Evolutionary conservation across 1,140 invertebrate genomes (phyloP).

Genomic region (Pseudobourletiella spinata): DNA sequence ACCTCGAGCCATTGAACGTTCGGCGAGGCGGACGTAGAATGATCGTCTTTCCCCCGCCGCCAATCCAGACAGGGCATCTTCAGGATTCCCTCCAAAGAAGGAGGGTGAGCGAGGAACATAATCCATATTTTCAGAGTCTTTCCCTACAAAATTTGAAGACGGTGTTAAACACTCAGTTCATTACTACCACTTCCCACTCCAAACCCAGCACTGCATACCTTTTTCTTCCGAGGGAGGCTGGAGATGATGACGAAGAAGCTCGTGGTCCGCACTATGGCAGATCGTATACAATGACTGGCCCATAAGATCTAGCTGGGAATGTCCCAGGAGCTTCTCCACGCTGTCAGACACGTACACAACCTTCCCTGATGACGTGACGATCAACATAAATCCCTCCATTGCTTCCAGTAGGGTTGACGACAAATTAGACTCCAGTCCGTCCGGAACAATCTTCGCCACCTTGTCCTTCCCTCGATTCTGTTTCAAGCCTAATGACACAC

Average conservation of each 20-base stretch:
- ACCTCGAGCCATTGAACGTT: constrained; percentile 52
- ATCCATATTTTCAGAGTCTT: constrained; percentile 19
- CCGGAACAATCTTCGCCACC: constrained; percentile 11
- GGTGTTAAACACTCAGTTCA: no score
- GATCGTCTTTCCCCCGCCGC: constrained; percentile 44
- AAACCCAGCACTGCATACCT: no score
- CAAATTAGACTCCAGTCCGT: constrained; percentile 24
- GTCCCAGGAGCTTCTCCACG: constrained; percentile 70
- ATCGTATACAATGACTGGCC: constrained; percentile 71
- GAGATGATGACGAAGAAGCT: constrained; percentile 46
- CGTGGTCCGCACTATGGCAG: constrained; percentile 65
- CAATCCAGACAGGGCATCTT: constrained; percentile 34
- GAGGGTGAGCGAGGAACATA: constrained; percentile 35
- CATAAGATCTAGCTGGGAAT: constrained; percentile 73
- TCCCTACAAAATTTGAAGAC: no score
- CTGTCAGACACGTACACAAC: constrained; percentile 79
- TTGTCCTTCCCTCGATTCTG: constrained; percentile 20
- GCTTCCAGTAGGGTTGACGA: constrained; percentile 46
- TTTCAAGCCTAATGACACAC: constrained; percentile 24
- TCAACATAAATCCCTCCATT: constrained; percentile 58
- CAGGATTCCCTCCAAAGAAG: constrained; percentile 34
- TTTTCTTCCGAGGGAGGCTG: constrained; percentile 30
- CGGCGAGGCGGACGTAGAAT: constrained; percentile 55
- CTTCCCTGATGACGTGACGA: constrained; percentile 68
- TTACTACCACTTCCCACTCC: no score